A percentile compares a stretch with the other conserved stretches of the same genome.
Evolutionary conservation across 2,888 invertebrate genomes (phyloP).

Genomic region (Lepidocyrtinus sp.): DNA sequence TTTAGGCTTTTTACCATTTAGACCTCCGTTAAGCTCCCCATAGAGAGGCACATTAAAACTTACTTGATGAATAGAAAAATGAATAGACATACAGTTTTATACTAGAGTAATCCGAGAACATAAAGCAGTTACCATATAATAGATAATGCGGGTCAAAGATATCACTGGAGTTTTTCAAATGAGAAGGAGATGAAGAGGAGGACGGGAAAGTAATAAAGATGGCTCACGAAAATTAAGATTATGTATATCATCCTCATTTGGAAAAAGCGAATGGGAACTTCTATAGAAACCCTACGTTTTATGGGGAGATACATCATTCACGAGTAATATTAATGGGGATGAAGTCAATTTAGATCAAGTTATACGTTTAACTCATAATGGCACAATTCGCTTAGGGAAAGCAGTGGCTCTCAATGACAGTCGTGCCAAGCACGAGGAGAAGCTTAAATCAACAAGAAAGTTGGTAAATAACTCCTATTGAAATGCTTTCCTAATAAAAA

Average conservation of each 20-base stretch:
- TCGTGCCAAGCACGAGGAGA: conserved; percentile 31
- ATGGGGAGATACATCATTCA: not conserved
- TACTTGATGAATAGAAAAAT: conserved; percentile 32
- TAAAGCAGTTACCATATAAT: conserved; percentile 21
- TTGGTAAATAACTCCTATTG: not conserved
- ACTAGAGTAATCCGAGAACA: conserved; percentile 18
- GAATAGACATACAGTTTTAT: conserved; percentile 28
- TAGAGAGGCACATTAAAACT: conserved; percentile 22
- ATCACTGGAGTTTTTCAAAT: conserved; percentile 11
- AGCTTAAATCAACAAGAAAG: conserved; percentile 32
- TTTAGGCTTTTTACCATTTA: conserved; percentile 26
- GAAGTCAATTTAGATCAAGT: conserved; percentile 47
- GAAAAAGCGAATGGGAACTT: not conserved
- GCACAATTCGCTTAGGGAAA: conserved; percentile 2
- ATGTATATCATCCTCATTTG: conserved; percentile 5
- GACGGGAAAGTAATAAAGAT: conserved; percentile 12
- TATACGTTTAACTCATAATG: conserved; percentile 27
- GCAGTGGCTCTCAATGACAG: not conserved
- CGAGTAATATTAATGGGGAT: conserved; percentile 2
- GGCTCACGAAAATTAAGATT: conserved; percentile 38
- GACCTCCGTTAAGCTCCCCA: conserved; percentile 37
- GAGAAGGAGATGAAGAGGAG: conserved; percentile 15
- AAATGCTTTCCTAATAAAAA: too few species aligned
- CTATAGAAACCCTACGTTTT: not conserved
- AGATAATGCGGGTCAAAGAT: conserved; percentile 50